Conservation (phyloP, 2,113 vertebrate genomes). For the Lampris megalopsis region DNA sequence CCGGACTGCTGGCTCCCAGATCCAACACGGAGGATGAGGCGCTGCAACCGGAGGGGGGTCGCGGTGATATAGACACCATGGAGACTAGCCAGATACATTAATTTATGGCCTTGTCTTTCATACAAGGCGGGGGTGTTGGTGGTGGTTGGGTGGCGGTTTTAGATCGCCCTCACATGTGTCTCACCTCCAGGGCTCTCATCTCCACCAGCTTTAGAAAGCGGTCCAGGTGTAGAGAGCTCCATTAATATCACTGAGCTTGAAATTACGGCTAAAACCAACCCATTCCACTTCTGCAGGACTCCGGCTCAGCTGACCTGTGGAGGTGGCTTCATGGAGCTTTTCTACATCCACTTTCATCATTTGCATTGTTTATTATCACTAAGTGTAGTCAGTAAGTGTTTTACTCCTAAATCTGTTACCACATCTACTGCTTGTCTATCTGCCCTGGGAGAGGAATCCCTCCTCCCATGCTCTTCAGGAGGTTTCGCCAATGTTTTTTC, state of each 20-base stretch:
- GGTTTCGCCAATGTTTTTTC: no score
- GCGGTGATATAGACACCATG: constrained; percentile 44
- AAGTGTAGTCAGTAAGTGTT: no score
- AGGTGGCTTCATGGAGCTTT: constrained; percentile 40
- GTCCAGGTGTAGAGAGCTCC: constrained; percentile 46
- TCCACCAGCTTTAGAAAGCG: constrained; percentile 57
- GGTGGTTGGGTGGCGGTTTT: neutral
- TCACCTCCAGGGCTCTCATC: constrained; percentile 64
- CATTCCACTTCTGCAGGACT: constrained; percentile 25
- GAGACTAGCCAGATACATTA: constrained; percentile 69
- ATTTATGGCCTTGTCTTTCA: constrained; percentile 77
- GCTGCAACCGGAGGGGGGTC: constrained; percentile 15
- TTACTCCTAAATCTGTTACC: no score
- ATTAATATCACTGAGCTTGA: constrained; percentile 53
- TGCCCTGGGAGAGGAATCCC: no score
- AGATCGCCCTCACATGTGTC: constrained; percentile 71
- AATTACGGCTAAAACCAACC: constrained; percentile 41
- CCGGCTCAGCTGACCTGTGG: constrained; percentile 45
- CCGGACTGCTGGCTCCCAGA: constrained; percentile 75
- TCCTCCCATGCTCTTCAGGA: no score
- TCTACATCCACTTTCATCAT: no score
- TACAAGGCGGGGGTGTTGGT: constrained; percentile 62
- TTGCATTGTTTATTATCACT: no score
- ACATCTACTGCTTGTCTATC: no score
- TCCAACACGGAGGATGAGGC: constrained; percentile 55